Evolutionary conservation across 1,140 invertebrate species (phyloP), one percentile per base, ranked within the genome.

Genomic region (Drosophila sp.): DNA sequence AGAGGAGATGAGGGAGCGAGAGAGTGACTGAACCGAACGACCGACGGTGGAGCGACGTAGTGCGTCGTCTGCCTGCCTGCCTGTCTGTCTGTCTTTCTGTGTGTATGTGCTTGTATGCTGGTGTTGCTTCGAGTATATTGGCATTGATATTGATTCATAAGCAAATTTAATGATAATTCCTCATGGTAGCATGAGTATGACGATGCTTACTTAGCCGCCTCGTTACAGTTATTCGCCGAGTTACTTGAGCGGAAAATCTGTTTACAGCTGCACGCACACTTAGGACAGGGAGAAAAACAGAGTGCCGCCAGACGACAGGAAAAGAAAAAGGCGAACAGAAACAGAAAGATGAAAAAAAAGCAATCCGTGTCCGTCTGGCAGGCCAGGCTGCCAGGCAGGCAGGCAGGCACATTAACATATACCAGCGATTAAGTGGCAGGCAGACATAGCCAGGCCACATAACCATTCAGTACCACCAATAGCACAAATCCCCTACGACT

Each of bases 251-350:
- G 78, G 80, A 90, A 90, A 90, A 90, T 90, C 87, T 87, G 83
- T 90, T 90, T 90, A 90, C 87, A 90, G 87, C 87, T 90, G 82
- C 79, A 87, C 84, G 84, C 84, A 87, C 84, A 89, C 77, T 84
- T 79, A 71, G 89, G 72, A 72, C 72, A 40, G 65, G 66, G 65
- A 38, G 50, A 55, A 44, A 58, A 38, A 72, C 32, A 41, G 60
- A 64, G 17, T 1, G 44, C 58, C 44, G 64, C 35, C 25, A 69
- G 58, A 65, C 40, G 44, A 47, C 32, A 44, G 57, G 58, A 61
- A 35, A 38, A 60, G 68, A 58, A 76, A 66, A 55, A 55, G 55
- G 65, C 30, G 64, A 62, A 67, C 2, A 29, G 64, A 60, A 17
- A 60, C 35, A 66, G 56, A n/a, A 65, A 63, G 57, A 77, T 50